Evolutionary conservation across 1,140 invertebrate species (phyloP).

Genomic region (Zaprionus africanus): DNA sequence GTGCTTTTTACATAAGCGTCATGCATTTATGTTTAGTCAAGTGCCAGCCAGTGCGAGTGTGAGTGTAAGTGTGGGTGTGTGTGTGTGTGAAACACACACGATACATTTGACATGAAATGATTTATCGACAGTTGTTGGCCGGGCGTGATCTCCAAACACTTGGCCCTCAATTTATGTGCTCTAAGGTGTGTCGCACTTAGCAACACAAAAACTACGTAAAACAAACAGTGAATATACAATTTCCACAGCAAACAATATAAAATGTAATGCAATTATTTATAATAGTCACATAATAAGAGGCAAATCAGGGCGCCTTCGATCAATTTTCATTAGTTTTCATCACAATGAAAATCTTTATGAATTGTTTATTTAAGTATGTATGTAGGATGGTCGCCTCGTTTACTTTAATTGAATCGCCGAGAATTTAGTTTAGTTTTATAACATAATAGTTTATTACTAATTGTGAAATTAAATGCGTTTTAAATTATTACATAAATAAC

Average conservation of each 20-base stretch:
- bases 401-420: no score
- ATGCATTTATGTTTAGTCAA: slow-evolving; percentile 77
- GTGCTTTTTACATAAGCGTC: slow-evolving; percentile 75
- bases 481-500: no score
- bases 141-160: slow-evolving; percentile 31
- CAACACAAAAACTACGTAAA: slow-evolving; percentile 22
- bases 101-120: slow-evolving; percentile 68
- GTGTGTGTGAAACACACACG: slow-evolving; percentile 14
- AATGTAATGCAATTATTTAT: background rate
- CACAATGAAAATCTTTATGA: no score
- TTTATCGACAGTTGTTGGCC: slow-evolving; percentile 66
- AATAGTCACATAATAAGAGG: no score
- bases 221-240: slow-evolving; percentile 10
- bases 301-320: no score
- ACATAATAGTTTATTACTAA: no score
- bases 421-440: no score
- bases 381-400: no score
- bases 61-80: slow-evolving; percentile 13
- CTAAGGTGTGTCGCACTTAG: slow-evolving; percentile 49
- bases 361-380: background rate
- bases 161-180: slow-evolving; percentile 46
- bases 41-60: slow-evolving; percentile 44
- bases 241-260: background rate
- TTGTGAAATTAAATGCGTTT: no score
- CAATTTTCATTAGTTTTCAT: no score